Percentiles rank a stretch among this genome's conserved stretches.
These are phyloP conservation scores for Limnephilus marmoratus DNA, from an alignment of 2,888 invertebrate species.

Conservation along the genomic window DNA sequence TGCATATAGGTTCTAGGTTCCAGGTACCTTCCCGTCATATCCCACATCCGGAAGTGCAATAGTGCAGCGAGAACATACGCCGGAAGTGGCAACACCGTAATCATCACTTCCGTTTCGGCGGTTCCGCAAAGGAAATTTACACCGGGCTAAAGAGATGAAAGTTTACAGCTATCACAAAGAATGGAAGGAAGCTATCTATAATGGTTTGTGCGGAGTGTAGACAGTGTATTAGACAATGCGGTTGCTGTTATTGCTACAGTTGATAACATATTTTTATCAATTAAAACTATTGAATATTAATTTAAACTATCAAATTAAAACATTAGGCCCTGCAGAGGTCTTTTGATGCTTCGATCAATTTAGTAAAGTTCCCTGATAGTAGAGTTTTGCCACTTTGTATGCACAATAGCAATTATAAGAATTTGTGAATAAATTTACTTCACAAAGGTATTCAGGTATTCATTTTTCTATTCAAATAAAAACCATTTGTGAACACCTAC, in stretches of 20 bases:
- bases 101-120: constrained; percentile 25
- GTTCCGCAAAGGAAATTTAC: constrained; percentile 25
- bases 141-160: constrained; percentile 5
- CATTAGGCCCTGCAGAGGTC: too few species aligned
- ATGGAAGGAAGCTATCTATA: background rate
- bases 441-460: too few species aligned
- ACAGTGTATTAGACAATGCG: background rate
- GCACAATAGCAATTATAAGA: too few species aligned
- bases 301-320: too few species aligned
- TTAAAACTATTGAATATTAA: too few species aligned
- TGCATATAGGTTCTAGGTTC: background rate
- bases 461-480: too few species aligned
- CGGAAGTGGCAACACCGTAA: constrained; percentile 34
- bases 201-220: background rate
- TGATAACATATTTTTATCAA: background rate
- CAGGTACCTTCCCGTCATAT: background rate
- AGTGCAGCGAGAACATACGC: background rate
- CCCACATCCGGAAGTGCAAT: constrained; percentile 23
- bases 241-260: background rate
- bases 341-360: too few species aligned
- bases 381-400: too few species aligned
- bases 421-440: too few species aligned
- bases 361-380: too few species aligned
- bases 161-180: background rate
- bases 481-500: too few species aligned